Percentiles rank a stretch among this genome's conserved stretches.
These are phyloP conservation scores for Oncopodura yosiiana DNA, from an alignment of 1,140 invertebrate genomes.

Conservation along the genomic window DNA sequence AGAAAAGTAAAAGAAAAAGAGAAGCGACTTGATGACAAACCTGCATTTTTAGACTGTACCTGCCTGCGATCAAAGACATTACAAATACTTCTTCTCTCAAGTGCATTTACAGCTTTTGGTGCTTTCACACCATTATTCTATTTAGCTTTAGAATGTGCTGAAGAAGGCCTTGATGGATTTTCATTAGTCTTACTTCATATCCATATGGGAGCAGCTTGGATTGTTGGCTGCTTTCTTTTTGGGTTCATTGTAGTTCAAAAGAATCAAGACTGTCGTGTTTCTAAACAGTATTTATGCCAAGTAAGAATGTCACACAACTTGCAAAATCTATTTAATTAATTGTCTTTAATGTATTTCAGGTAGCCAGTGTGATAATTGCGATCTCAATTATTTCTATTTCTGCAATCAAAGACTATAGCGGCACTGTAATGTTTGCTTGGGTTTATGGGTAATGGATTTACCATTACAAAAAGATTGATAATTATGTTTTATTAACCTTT, in stretches of 20 bases:
- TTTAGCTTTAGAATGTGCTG: slow-evolving; percentile 42
- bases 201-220: slow-evolving; percentile 74
- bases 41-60: slow-evolving; percentile 75
- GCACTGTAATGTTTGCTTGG: slow-evolving; percentile 73
- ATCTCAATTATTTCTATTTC: slow-evolving; percentile 69
- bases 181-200: slow-evolving; percentile 59
- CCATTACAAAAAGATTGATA: too few relatives aligned
- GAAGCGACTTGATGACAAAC: slow-evolving; percentile 55
- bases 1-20: slow-evolving; percentile 56
- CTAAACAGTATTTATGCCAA: slow-evolving; percentile 67
- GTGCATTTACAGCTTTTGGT: slow-evolving; percentile 65
- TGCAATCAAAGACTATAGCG: slow-evolving; percentile 56
- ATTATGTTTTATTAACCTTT: too few relatives aligned
- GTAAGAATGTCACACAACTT: slow-evolving; percentile 18
- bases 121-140: slow-evolving; percentile 80
- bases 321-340: too few relatives aligned
- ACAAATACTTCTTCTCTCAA: slow-evolving; percentile 68
- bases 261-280: slow-evolving; percentile 71
- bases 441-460: slow-evolving; percentile 64
- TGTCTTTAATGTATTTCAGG: slow-evolving; percentile 16
- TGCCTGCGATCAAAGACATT: slow-evolving; percentile 73
- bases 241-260: slow-evolving; percentile 74
- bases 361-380: slow-evolving; percentile 60
- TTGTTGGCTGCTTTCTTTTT: slow-evolving; percentile 66
- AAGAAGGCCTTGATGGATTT: slow-evolving; percentile 58